Base-by-base conservation (phyloP, 2,888 invertebrate species). In the Lithophane leautieri region DNA sequence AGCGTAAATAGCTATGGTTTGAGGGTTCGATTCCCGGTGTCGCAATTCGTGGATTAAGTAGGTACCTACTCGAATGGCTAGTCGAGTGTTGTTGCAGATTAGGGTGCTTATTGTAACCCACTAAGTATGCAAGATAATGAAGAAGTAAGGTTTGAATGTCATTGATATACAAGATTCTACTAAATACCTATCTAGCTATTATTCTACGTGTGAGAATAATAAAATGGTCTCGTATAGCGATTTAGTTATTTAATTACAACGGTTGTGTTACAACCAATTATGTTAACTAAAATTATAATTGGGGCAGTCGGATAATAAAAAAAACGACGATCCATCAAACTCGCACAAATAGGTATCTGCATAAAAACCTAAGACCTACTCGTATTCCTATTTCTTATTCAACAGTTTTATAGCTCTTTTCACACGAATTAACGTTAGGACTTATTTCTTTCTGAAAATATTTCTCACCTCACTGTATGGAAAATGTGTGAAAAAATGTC, bases 361-460 rank as follows among this genome's bases (percentile, higher is more conserved):
- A 14, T 54, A 54, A 14, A n/a, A 22, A 28, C 11, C 16, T 42
- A 12, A 61, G 50, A 56, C 54, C 22, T 11, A 50, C 22, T 28
- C 9, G 50, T 52, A 76, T 63, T 65, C 28, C 54, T 54, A 77
- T 60, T 65, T 56, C n/a, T 52, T 63, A 47, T 68, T 56, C 56
- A 63, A 44, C 56, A 58, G 25, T 76, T 82, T 25, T 56, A 58
- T 52, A 63, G 25, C 16, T 28, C 44, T n/a, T n/a, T n/a, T 34
- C 47, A n/a, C 56, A 44, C 12, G 11, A 42, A 50, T 66, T 44
- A 61, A 28, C 2, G 19, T 50, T 16, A 58, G 50, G 40, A 67
- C 16, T 25, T 80, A 61, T 74, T 52, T 62, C 22, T 52, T 52
- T 58, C 22, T 42, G 40, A 25, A 70, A 85, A 54, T 22, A 63